Conservation (phyloP, 1,140 invertebrate species). For the Teleogryllus occipitalis region DNA sequence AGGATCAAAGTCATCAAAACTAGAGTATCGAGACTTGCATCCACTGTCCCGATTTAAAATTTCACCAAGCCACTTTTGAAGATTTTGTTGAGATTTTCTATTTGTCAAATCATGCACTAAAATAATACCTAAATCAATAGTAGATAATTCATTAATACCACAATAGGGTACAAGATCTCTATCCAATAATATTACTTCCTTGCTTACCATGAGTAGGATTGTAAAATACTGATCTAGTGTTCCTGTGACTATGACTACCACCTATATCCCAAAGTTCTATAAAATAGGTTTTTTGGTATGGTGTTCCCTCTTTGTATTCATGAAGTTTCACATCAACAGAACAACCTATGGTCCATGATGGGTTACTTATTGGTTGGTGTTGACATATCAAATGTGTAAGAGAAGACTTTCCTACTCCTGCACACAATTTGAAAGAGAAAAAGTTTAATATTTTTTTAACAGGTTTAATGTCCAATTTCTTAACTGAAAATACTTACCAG, state of each 20-base stretch:
- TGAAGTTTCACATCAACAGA: slow-evolving; percentile 93
- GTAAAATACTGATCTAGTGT: slow-evolving; percentile 88
- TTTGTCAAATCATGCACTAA: slow-evolving; percentile 95
- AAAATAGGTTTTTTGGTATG: slow-evolving; percentile 83
- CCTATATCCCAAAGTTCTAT: slow-evolving; percentile 95
- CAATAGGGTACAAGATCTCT: background rate
- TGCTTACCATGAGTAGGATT: slow-evolving; percentile 76
- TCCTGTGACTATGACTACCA: slow-evolving; percentile 84
- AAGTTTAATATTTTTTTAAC: background rate
- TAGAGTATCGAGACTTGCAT: slow-evolving; percentile 31
- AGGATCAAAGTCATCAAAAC: slow-evolving; percentile 70
- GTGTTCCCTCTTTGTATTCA: slow-evolving; percentile 90
- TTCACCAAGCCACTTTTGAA: slow-evolving; percentile 88
- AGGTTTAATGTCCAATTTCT: background rate
- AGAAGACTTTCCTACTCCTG: slow-evolving; percentile 92
- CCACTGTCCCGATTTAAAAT: slow-evolving; percentile 70
- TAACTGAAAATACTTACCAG: slow-evolving; percentile 47
- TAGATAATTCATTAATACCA: background rate
- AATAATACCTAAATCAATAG: slow-evolving; percentile 63
- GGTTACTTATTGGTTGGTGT: slow-evolving; percentile 71
- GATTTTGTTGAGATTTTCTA: slow-evolving; percentile 87
- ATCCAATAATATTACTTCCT: background rate
- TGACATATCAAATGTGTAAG: slow-evolving; percentile 86
- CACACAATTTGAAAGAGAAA: slow-evolving; percentile 17
- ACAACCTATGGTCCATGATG: slow-evolving; percentile 91